Percentiles rank a stretch among this genome's conserved stretches.
phyloP scores from a whole-genome alignment of 1,140 invertebrate species.

The Drosophila cardini region DNA sequence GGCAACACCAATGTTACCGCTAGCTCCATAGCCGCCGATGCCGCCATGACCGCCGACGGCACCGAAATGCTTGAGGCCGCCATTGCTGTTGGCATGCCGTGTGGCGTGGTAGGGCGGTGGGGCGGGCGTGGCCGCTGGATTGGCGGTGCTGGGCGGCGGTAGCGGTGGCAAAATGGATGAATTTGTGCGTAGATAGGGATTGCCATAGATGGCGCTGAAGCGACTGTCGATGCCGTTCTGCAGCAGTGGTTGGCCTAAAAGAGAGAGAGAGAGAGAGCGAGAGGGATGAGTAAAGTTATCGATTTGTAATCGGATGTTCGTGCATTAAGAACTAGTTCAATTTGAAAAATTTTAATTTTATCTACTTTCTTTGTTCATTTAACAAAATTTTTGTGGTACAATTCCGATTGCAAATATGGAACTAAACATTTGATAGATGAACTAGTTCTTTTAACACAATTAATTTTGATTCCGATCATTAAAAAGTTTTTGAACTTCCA shows the following conservation, averaged over 20 bases:
- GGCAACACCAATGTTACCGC: constrained; percentile 9
- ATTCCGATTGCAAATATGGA: too few species aligned
- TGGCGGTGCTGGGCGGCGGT: constrained; percentile 87
- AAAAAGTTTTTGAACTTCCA: too few species aligned
- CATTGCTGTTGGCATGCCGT: constrained; percentile 69
- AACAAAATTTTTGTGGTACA: background rate
- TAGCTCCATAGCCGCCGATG: constrained; percentile 11
- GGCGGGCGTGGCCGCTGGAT: constrained; percentile 91
- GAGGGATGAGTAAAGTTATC: background rate
- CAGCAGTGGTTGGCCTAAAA: constrained; percentile 85
- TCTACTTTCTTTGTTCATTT: constrained; percentile 1
- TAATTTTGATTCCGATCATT: too few species aligned
- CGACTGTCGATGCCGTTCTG: constrained; percentile 90
- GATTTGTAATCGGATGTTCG: background rate
- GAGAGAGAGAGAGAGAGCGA: background rate
- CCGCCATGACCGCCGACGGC: background rate
- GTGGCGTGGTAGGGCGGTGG: constrained; percentile 89
- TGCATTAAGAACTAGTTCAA: too few species aligned
- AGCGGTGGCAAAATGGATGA: constrained; percentile 85
- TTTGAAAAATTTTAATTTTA: background rate
- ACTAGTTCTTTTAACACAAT: constrained; percentile 3
- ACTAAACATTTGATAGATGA: too few species aligned
- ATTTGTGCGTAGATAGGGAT: constrained; percentile 91
- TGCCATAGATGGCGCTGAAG: constrained; percentile 94
- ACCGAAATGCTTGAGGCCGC: constrained; percentile 65